Conservation (phyloP, 2,888 invertebrate genomes). For the Empis livida region DNA sequence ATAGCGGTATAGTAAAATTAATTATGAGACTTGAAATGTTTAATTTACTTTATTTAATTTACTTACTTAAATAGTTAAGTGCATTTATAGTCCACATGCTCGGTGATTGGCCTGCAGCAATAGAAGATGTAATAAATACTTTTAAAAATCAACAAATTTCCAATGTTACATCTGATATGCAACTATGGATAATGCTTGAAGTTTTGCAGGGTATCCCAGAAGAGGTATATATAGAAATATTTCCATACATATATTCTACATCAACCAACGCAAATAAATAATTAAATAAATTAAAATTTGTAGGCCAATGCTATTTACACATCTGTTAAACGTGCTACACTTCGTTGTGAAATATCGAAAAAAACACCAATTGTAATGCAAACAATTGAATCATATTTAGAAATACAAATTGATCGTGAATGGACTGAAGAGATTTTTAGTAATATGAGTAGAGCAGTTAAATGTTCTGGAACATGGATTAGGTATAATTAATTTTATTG, state of each 20-base stretch:
- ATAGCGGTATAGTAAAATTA: constrained; percentile 55
- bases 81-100: constrained; percentile 63
- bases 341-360: constrained; percentile 30
- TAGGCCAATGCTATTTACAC: constrained; percentile 31
- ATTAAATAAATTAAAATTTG: too few species aligned
- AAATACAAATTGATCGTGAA: constrained; percentile 24
- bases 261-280: too few species aligned
- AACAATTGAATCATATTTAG: constrained; percentile 28
- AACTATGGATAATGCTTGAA: constrained; percentile 60
- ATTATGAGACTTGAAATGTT: not conserved
- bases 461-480: constrained; percentile 50
- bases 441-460: constrained; percentile 41
- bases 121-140: constrained; percentile 58
- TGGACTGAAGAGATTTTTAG: constrained; percentile 37
- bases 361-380: constrained; percentile 28
- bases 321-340: constrained; percentile 28
- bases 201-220: constrained; percentile 77
- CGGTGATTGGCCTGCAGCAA: constrained; percentile 45
- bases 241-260: too few species aligned
- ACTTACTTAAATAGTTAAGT: constrained; percentile 55
- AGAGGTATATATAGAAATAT: too few species aligned
- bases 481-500: constrained; percentile 28
- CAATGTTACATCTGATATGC: constrained; percentile 45
- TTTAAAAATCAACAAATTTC: constrained; percentile 46
- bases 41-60: not conserved